Conservation (phyloP, 2,888 invertebrate species). For the Lamproptera curius region DNA sequence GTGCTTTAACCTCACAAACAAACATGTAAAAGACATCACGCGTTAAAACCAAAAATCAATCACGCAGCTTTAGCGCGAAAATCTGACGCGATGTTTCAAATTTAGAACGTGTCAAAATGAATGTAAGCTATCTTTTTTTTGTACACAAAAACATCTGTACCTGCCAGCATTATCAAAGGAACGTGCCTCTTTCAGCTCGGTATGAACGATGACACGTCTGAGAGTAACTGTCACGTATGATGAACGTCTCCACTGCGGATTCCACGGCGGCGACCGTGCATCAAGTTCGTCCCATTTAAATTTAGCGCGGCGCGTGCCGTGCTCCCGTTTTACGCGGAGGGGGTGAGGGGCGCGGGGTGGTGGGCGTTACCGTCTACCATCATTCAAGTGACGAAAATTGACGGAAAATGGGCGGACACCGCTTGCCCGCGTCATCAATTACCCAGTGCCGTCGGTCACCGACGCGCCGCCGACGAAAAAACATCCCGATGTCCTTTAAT, state of each 20-base stretch:
- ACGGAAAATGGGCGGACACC: slow-evolving; percentile 78
- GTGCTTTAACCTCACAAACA: not conserved
- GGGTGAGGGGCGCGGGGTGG: slow-evolving; percentile 35
- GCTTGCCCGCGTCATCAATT: slow-evolving; percentile 76
- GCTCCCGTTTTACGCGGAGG: slow-evolving; percentile 32
- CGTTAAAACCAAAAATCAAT: too few species aligned
- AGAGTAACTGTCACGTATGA: slow-evolving; percentile 72
- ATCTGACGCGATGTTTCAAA: too few species aligned
- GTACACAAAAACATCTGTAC: too few species aligned
- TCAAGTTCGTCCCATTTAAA: slow-evolving; percentile 77
- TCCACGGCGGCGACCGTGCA: slow-evolving; percentile 64
- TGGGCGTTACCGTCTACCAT: slow-evolving; percentile 73
- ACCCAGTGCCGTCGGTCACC: slow-evolving; percentile 72
- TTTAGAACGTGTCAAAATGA: too few species aligned
- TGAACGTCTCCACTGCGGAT: slow-evolving; percentile 67
- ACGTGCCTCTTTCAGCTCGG: slow-evolving; percentile 35
- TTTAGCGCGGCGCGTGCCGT: slow-evolving; percentile 76
- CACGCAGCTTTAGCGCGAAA: too few species aligned
- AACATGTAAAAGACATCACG: too few species aligned
- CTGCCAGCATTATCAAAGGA: too few species aligned
- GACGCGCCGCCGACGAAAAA: slow-evolving; percentile 46
- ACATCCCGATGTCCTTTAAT: slow-evolving; percentile 60
- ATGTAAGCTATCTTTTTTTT: too few species aligned
- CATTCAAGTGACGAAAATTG: slow-evolving; percentile 79
- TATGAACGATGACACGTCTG: slow-evolving; percentile 49